Percentiles rank a stretch among this genome's conserved stretches.
These are phyloP conservation scores for Caenorhabditis sp. DNA, from an alignment of 2,888 invertebrate species.

Conservation along the genomic window DNA sequence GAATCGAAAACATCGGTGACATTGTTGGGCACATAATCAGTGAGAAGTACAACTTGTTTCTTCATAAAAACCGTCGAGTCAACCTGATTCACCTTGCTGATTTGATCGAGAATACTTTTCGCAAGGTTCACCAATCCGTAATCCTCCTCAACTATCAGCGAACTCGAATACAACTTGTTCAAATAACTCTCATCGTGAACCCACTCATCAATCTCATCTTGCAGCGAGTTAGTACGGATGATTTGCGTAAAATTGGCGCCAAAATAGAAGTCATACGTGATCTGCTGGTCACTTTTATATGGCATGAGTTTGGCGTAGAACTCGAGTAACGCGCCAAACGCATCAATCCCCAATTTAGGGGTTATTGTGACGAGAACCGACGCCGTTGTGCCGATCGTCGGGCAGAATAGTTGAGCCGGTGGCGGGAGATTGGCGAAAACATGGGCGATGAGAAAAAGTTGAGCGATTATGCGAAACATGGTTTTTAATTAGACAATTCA, in stretches of 20 bases:
- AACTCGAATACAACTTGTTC: conserved; percentile 8
- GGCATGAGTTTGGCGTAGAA: conserved; percentile 42
- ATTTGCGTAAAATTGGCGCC: conserved; percentile 32
- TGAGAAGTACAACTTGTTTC: conserved; percentile 50
- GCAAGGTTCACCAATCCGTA: conserved; percentile 17
- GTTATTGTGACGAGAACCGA: conserved; percentile 46
- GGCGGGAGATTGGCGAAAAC: conserved; percentile 10
- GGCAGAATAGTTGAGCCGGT: conserved; percentile 37
- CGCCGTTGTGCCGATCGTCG: conserved; percentile 47
- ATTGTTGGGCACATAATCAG: conserved; percentile 45
- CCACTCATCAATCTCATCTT: conserved; percentile 27
- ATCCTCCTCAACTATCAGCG: conserved; percentile 5
- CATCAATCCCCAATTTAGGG: conserved; percentile 13
- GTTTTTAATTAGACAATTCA: neutral
- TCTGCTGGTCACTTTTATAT: conserved; percentile 13
- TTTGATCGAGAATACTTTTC: conserved; percentile 28
- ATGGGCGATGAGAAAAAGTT: neutral
- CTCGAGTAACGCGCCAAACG: conserved; percentile 28
- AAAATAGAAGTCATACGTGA: conserved; percentile 38
- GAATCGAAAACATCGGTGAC: conserved; percentile 38
- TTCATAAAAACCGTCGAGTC: conserved; percentile 37
- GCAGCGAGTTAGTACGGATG: conserved; percentile 17
- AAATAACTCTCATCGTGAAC: conserved; percentile 20
- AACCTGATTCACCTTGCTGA: conserved; percentile 43
- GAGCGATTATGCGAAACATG: conserved; percentile 3